Evolutionary conservation across 2,113 vertebrate species (phyloP), one percentile per base, ranked within the genome.

Genomic region (Suricata suricatta): DNA sequence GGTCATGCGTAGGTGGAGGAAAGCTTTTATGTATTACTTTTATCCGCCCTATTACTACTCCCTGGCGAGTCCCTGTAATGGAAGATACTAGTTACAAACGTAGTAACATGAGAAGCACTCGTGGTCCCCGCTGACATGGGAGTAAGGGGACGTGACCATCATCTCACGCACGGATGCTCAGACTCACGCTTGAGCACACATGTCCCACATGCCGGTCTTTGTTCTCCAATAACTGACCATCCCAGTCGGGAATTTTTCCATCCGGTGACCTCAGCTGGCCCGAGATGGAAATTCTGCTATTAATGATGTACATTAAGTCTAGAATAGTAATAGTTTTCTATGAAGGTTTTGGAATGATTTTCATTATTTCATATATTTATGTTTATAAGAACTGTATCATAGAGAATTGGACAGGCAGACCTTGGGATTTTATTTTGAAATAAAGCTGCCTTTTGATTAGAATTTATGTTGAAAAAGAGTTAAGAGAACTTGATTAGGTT

Each of bases 81-180:
- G 74, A 93, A 80, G 54, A 47, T 23, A 60, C 2, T 57, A 41
- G 52, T 84, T 54, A 71, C 35, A 35, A 82, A 63, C 64, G 31
- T 0, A 54, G 9, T 29, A 44, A 57, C 60, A 44, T 2, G 50
- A 27, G 69, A 90, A 64, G 33, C 25, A 29, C 41, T 4, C 11
- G 35, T 38, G 66, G 35, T 54, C 10, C 64, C 63, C 41, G n/a
- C 17, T 60, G 25, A 38, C 44, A 50, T 2, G 2, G 74, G 57
- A 79, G 72, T 6, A 33, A 16, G 0, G n/a, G 10, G 16, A 44
- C 1, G 12, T 50, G 44, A 23, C 29, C 47, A 33, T 4, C 1
- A 7, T 19, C 10, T 21, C 54, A 27, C 0, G 1, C 31, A 4
- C 0, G 21, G 41, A 69, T 38, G 21, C 4, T 31, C 0, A 57